Base-by-base conservation (phyloP, 2,113 vertebrate species). In the Ophthalmolycus amberensis region DNA sequence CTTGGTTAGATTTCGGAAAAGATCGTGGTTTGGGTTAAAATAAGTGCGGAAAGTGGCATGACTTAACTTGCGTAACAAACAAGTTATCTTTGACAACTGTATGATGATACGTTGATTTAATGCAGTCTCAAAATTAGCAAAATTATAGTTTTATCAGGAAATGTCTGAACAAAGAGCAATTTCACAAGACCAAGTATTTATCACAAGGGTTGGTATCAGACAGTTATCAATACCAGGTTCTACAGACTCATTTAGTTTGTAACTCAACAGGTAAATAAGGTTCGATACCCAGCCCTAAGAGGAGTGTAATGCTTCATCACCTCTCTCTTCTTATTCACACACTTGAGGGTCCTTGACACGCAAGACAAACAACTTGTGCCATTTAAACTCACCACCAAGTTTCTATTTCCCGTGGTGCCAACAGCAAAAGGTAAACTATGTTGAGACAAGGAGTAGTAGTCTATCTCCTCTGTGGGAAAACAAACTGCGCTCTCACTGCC, bases 401-500 rank as follows among this genome's bases (percentile, higher is more conserved):
- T 15, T 66, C 3, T 58, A 25, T 42, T 27, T 56, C 15, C 27
- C 15, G 32, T 22, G 37, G 25, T 10, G 32, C 73, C 62, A 46
- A 63, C 68, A 46, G 58, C 32, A 80, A 40, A 67, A 68, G 9
- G 10, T 54, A 22, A 59, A 75, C 27, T 50, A 15, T 48, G 18
- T 7, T 34, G 10, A 29, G 48, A 56, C 14, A 44, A 34, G 52
- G 18, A 77, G n/a, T 3, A 14, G 56, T 29, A n/a, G 37, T 9
- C 50, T 59, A 46, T 66, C 32, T 66, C 54, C 38, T 40, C 29
- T 70, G 64, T 10, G 16, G 48, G 56, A 75, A 85, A 62, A 85
- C 65, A 56, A 68, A 73, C 40, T 62, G 48, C 12, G 5, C 25
- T 18, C n/a, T 76, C 71, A 63, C 48, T 65, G 54, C 74, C 63